Base-by-base conservation (phyloP, 2,113 vertebrate genomes). In the Caretta caretta region DNA sequence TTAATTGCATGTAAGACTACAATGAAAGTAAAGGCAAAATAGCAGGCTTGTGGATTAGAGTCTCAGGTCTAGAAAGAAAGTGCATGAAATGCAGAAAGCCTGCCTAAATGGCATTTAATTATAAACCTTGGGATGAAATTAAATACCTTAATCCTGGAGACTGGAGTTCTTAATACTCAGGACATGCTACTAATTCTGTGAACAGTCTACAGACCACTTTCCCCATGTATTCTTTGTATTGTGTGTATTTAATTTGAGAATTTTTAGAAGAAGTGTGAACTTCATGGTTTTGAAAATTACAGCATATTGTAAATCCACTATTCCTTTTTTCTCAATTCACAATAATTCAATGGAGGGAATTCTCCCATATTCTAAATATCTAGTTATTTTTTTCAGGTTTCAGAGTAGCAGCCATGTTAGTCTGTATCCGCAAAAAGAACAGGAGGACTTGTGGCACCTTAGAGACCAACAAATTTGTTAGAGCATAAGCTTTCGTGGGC, bases 1-100 rank as follows among this genome's bases (percentile, higher is more conserved):
- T 96, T 96, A 97, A 97, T 96, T 94, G 46, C 95, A 88, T 92
- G 84, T 90, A 94, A 95, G 78, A 88, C 81, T 94, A 49, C 87
- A 92, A 95, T 0, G 50, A 94, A 97, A 96, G 95, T 93, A 94
- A 97, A 96, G 97, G 72, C 85, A 91, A 93, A 87, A 94, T 94
- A 95, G 89, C 83, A 95, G 89, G 81, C 93, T 92, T 94, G 54
- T 51, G 93, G 91, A 92, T 96, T 97, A 95, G 89, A 95, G 89
- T 80, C 11, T 83, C 1, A 0, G 79, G 90, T n/a, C 83, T 57
- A 85, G 83, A 93, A 96, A 94, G 95, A 93, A 90, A 90, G 69
- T 87, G 91, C 53, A 87, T 76, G 79, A 83, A 57, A 86, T 91
- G 92, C 82, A 56, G 81, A 94, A 96, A 94, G 90, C 46, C 38